Base-by-base conservation (phyloP, 2,888 invertebrate genomes). In the Ormia ochracea region DNA sequence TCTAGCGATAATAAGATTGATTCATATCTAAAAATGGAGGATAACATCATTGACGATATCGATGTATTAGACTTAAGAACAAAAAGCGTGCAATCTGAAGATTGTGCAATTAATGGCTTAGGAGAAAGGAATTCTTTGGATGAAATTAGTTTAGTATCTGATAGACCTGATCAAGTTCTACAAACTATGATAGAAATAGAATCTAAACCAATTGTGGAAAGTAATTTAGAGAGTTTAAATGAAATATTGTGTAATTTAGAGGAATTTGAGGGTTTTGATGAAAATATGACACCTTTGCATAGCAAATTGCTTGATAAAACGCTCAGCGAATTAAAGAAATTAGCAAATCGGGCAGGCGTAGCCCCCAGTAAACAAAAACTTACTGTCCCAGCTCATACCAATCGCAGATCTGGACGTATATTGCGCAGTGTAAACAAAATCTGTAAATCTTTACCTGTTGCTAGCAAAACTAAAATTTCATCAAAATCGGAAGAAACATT, bases 51-150 rank as follows among this genome's bases (percentile, higher is more conserved):
- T 63, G 61, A 63, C 33, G 72, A 72, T 61, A 41, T 72, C 23
- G 41, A 33, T 2, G 19, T 63, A 33, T 54, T 69, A 26, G 76
- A 63, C n/a, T 48, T 77, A 12, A 38, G 76, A 21, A 63, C 41
- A 5, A 82, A 82, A 23, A 80, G 83, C 17, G 66, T 80, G 12
- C 83, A 85, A 56, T 85, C 83, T 28, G 86, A 85, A 48, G 87
- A 85, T 54, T 85, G 84, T 74, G 79, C 82, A 21, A 86, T 85
- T 5, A 86, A 86, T 78, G 87, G 85, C 3, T 69, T 87, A 61
- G 85, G 86, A 2, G 84, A 83, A 14, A 87, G 86, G 78, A 87
- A 86, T 69, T 86, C 86, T n/a, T 85, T 85, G 12, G 87, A 85
- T 76, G 77, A 73, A 52, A 54, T 52, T 19, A 63, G 56, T 7